Percentiles rank a stretch among this genome's conserved stretches.
Evolutionary conservation across 2,888 invertebrate genomes (phyloP).

Genomic region (Acleris sparsana): DNA sequence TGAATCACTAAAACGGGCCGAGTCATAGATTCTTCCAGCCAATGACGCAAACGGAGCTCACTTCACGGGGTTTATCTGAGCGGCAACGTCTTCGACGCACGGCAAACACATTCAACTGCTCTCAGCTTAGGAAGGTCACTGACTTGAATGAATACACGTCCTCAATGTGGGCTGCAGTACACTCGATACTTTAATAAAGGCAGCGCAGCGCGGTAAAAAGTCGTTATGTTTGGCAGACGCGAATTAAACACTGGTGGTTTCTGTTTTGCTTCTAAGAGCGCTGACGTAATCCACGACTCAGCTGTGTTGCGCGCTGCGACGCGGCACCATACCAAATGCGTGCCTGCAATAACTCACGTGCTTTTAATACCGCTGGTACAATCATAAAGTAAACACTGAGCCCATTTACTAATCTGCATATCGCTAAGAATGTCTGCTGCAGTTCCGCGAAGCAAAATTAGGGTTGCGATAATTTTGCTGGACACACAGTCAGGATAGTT

Average conservation of each 20-base stretch:
- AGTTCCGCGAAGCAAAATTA: no score
- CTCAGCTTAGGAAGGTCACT: conserved; percentile 53
- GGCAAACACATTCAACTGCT: conserved; percentile 42
- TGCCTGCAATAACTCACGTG: conserved; percentile 60
- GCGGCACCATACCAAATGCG: conserved; percentile 58
- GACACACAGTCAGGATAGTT: no score
- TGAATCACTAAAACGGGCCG: conserved; percentile 66
- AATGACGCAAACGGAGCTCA: conserved; percentile 71
- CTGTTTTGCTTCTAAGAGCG: conserved; percentile 42
- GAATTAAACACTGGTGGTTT: conserved; percentile 17
- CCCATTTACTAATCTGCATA: conserved; percentile 39
- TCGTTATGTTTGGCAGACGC: conserved; percentile 55
- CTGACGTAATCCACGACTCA: conserved; percentile 70
- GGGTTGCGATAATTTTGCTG: no score
- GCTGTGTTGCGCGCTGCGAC: conserved; percentile 49
- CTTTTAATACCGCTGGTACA: conserved; percentile 59
- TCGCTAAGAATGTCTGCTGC: conserved; percentile 5
- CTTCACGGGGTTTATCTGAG: conserved; percentile 22
- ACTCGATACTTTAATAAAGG: no score
- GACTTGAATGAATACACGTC: conserved; percentile 48
- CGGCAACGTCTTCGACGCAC: conserved; percentile 20
- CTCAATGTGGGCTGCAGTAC: conserved; percentile 34
- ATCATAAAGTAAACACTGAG: conserved; percentile 56
- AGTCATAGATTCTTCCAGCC: conserved; percentile 64
- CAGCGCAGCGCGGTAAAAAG: conserved; percentile 19